Evolutionary conservation across 2,888 invertebrate genomes (phyloP).

Genomic region (Phoronis australis): DNA sequence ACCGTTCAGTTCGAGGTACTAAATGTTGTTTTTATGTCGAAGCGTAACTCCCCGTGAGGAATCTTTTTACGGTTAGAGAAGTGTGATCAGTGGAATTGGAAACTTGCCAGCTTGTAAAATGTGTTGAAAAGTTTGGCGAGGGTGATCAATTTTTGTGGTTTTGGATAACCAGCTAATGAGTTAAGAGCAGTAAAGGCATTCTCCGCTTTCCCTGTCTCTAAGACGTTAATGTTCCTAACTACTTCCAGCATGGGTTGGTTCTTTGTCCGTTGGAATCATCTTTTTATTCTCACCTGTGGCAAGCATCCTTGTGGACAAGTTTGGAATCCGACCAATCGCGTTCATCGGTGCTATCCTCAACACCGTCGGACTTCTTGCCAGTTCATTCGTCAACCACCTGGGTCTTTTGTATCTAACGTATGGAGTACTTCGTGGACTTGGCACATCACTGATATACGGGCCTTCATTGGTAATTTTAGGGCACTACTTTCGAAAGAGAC

Average conservation of each 20-base stretch:
- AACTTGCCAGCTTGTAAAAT: no score
- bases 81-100: no score
- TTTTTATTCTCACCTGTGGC: constrained; percentile 5
- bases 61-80: no score
- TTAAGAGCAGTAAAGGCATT: no score
- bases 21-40: no score
- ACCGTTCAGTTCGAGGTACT: no score
- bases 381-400: constrained; percentile 2
- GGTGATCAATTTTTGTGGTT: no score
- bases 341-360: constrained; percentile 2
- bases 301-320: constrained; percentile 6
- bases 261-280: constrained; percentile 4
- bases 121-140: no score
- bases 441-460: constrained; percentile 1
- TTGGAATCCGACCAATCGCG: constrained; percentile 5
- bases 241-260: constrained; percentile 5
- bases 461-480: constrained; percentile 5
- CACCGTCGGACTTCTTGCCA: constrained; percentile 3
- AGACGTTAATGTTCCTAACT: no score
- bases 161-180: no score
- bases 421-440: constrained; percentile 4
- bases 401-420: constrained; percentile 5
- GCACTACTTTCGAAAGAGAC: constrained; percentile 2
- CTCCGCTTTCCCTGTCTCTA: no score
- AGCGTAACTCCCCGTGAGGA: no score